Evolutionary conservation across 2,113 vertebrate genomes (phyloP).

Genomic region (Sinocyclocheilus grahami): DNA sequence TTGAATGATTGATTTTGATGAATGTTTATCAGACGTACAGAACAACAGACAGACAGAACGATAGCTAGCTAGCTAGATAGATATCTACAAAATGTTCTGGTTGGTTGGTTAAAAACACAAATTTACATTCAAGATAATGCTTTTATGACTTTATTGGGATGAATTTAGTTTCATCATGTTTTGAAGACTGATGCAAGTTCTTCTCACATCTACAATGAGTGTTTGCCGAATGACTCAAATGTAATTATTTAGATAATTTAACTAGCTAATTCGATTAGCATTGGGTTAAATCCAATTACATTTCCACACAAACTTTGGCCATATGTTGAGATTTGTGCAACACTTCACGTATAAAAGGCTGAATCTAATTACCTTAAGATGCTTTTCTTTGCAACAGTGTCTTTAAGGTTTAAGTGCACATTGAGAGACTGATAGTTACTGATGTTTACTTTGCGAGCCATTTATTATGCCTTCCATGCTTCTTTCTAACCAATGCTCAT

Average conservation of each 20-base stretch:
- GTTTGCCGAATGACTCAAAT: neutral
- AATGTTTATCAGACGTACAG: neutral
- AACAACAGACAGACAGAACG: too few species aligned
- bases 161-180: neutral
- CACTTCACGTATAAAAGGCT: slow-evolving; percentile 8
- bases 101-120: neutral
- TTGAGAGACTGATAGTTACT: slow-evolving; percentile 38
- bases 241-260: slow-evolving; percentile 27
- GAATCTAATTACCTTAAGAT: slow-evolving; percentile 18
- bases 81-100: neutral
- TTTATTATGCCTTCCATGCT: slow-evolving; percentile 58
- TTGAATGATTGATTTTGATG: too few species aligned
- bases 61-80: too few species aligned
- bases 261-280: slow-evolving; percentile 2
- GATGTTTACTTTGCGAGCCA: slow-evolving; percentile 48
- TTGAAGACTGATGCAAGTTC: slow-evolving; percentile 4
- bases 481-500: slow-evolving; percentile 66
- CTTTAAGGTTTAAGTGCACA: slow-evolving; percentile 6
- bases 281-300: slow-evolving; percentile 24
- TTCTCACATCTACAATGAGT: slow-evolving; percentile 11
- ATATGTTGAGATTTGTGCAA: slow-evolving; percentile 25
- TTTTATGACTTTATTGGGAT: neutral
- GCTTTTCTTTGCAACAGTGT: slow-evolving; percentile 13
- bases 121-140: neutral
- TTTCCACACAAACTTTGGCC: slow-evolving; percentile 15